These are phyloP conservation scores for Mesembrinibis cayennensis DNA, from an alignment of 2,113 vertebrate species.

Conservation along the genomic window DNA sequence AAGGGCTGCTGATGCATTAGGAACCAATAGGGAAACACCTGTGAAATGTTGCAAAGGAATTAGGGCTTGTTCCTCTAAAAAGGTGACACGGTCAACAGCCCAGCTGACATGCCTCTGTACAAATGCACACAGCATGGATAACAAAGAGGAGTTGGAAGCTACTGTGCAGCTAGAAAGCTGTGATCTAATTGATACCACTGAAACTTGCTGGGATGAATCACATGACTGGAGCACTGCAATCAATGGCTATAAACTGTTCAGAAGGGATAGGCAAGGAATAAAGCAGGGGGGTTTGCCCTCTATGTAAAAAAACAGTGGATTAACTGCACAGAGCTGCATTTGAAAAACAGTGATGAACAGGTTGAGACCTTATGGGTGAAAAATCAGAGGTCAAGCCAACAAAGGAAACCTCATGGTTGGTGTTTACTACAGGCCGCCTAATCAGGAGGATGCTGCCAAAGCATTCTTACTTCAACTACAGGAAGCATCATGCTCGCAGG, in stretches of 20 bases:
- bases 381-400: neutral
- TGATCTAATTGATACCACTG: neutral
- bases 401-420: neutral
- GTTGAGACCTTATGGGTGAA: neutral
- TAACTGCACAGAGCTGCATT: neutral
- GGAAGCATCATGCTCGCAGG: neutral
- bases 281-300: accelerated
- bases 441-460: neutral
- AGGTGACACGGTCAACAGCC: neutral
- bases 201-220: neutral
- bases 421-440: neutral
- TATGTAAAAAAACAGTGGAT: neutral
- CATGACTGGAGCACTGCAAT: neutral
- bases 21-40: neutral
- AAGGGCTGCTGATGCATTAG: neutral
- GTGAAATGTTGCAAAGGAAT: neutral
- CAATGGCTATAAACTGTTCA: neutral
- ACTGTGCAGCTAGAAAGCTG: neutral
- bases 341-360: neutral
- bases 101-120: neutral
- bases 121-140: neutral
- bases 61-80: neutral
- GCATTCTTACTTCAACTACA: neutral
- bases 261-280: neutral
- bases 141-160: neutral